Conservation (phyloP, 1,140 invertebrate species). For the Philotrypesis tridentata region DNA sequence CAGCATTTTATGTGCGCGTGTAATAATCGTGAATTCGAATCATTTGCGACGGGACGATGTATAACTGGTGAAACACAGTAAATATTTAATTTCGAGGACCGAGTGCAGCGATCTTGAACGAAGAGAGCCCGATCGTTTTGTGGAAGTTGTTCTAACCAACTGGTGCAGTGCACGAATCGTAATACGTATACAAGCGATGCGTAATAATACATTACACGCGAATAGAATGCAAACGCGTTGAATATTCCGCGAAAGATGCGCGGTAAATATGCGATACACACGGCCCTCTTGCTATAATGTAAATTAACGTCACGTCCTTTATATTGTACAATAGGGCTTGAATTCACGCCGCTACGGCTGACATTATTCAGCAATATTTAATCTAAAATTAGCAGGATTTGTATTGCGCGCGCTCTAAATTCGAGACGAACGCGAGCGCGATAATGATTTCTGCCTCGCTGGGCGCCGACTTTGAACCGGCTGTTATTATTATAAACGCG, state of each 20-base stretch:
- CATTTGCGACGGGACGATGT: too few relatives aligned
- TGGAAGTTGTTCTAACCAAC: too few relatives aligned
- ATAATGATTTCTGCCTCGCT: constrained; percentile 9
- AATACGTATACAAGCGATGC: too few relatives aligned
- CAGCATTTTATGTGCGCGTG: too few relatives aligned
- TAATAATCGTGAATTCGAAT: too few relatives aligned
- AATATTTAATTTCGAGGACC: too few relatives aligned
- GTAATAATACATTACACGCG: too few relatives aligned
- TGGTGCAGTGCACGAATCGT: too few relatives aligned
- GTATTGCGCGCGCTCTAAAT: constrained; percentile 15
- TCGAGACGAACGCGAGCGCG: neutral
- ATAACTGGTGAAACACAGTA: too few relatives aligned
- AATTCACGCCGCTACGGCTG: neutral
- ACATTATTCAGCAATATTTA: neutral
- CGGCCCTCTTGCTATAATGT: neutral
- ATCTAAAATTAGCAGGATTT: constrained; percentile 37
- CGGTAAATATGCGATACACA: neutral
- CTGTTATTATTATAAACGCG: neutral
- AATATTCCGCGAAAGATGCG: too few relatives aligned
- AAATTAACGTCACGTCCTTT: constrained; percentile 1
- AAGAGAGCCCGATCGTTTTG: too few relatives aligned
- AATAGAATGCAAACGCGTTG: neutral
- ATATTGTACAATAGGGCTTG: neutral
- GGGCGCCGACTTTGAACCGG: neutral
- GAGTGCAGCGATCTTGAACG: too few relatives aligned